phyloP scores from a whole-genome alignment of 2,888 invertebrate species.

The Drosophila infuscata region DNA sequence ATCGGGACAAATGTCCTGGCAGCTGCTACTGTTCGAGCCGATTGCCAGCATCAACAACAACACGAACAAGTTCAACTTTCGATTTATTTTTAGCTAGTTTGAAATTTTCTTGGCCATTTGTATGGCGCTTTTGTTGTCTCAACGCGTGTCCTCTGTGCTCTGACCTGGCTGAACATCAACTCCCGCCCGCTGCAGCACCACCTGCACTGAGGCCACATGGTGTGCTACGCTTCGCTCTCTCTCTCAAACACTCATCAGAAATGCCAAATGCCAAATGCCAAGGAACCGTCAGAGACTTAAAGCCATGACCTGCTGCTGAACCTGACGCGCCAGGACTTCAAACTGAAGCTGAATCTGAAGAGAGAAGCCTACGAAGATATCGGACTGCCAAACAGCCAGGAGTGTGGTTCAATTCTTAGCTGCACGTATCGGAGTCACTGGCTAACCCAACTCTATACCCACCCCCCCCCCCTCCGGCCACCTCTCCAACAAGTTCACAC shows the following conservation, averaged over 20 bases:
- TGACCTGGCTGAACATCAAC: slow-evolving; percentile 33
- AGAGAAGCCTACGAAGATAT: slow-evolving; percentile 47
- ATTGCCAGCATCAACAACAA: slow-evolving; percentile 26
- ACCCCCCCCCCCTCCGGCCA: slow-evolving; percentile 2
- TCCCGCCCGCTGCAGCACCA: slow-evolving; percentile 41
- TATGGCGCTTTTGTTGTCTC: slow-evolving; percentile 64
- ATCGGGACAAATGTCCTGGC: slow-evolving; percentile 71
- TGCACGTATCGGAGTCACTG: slow-evolving; percentile 71
- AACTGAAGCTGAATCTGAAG: not conserved
- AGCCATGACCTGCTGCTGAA: slow-evolving; percentile 51
- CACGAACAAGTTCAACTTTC: slow-evolving; percentile 67
- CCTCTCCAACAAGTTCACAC: not conserved
- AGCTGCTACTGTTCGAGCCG: slow-evolving; percentile 48
- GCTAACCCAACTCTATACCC: slow-evolving; percentile 9
- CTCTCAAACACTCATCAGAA: slow-evolving; percentile 60
- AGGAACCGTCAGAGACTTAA: slow-evolving; percentile 40
- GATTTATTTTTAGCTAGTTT: slow-evolving; percentile 72
- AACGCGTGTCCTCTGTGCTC: slow-evolving; percentile 26
- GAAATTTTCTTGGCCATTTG: slow-evolving; percentile 60
- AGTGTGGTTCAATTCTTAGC: slow-evolving; percentile 41
- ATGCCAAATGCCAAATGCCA: slow-evolving; percentile 68
- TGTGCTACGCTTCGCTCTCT: slow-evolving; percentile 36
- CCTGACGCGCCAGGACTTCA: slow-evolving; percentile 8
- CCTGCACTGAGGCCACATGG: slow-evolving; percentile 56
- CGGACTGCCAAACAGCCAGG: slow-evolving; percentile 26